Percentiles rank a stretch among this genome's conserved stretches.
phyloP scores from a whole-genome alignment of 2,797 vertebrate genomes.

The Liasis olivaceus region DNA sequence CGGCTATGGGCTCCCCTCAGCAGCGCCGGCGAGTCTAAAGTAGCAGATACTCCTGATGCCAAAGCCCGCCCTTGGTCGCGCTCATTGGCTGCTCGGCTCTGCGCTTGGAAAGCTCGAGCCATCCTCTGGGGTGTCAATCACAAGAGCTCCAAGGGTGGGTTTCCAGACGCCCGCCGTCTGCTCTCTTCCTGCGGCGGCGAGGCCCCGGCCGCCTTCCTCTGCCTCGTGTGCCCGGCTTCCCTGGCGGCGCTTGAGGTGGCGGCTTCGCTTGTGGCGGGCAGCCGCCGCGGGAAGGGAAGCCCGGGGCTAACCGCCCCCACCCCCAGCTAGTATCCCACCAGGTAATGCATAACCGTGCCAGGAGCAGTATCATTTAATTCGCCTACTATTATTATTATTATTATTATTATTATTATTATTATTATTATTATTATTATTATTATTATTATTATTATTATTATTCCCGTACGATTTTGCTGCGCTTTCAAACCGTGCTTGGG shows the following conservation, averaged over 20 bases:
- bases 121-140: constrained; percentile 46
- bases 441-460: too few relatives aligned
- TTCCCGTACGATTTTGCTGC: neutral
- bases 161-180: neutral
- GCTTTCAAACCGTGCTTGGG: neutral
- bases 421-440: too few relatives aligned
- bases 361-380: neutral
- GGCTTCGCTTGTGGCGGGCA: neutral
- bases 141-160: neutral
- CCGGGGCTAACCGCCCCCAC: neutral
- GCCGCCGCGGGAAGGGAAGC: neutral
- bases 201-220: neutral
- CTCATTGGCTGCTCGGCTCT: constrained; percentile 66
- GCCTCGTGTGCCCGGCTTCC: fast-evolving
- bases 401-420: too few relatives aligned
- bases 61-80: constrained; percentile 62
- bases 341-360: neutral
- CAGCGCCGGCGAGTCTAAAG: constrained; percentile 59
- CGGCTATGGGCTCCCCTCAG: constrained; percentile 22
- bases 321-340: neutral
- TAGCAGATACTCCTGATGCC: constrained; percentile 43
- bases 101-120: neutral
- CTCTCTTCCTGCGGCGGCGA: neutral
- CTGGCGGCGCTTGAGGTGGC: neutral
- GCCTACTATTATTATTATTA: too few relatives aligned